Conservation (phyloP, 2,888 invertebrate genomes). For the Theodoxus fluviatilis region DNA sequence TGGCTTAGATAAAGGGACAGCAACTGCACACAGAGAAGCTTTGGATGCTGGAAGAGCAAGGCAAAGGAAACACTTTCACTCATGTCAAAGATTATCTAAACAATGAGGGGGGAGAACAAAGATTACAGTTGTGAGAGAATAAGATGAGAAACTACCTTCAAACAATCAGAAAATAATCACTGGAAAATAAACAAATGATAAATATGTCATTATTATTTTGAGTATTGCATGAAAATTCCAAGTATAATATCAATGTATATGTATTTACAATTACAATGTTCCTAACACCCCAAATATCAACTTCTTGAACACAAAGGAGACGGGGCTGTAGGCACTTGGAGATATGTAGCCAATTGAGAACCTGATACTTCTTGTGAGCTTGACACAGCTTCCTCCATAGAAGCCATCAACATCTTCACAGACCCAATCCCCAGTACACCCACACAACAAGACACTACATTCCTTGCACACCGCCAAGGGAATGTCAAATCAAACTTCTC, state of each 20-base stretch:
- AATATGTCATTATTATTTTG: background rate
- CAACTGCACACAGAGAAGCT: background rate
- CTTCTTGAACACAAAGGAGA: background rate
- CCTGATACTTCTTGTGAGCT: no score
- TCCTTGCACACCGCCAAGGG: no score
- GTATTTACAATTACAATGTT: background rate
- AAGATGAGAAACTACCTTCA: no score
- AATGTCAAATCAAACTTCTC: no score
- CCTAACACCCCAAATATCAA: background rate
- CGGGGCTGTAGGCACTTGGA: background rate
- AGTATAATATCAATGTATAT: background rate
- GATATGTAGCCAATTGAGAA: no score
- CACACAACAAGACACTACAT: background rate
- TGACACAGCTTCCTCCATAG: no score
- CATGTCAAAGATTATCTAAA: background rate
- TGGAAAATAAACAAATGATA: background rate
- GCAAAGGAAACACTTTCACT: background rate
- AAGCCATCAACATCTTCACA: background rate
- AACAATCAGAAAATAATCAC: no score
- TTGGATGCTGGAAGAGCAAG: background rate
- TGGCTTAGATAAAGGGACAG: background rate
- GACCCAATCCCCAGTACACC: background rate
- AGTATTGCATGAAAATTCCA: background rate
- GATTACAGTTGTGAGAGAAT: no score
- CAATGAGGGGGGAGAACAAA: no score